phyloP scores from a whole-genome alignment of 2,888 invertebrate genomes.

The Spilarctia lutea region DNA sequence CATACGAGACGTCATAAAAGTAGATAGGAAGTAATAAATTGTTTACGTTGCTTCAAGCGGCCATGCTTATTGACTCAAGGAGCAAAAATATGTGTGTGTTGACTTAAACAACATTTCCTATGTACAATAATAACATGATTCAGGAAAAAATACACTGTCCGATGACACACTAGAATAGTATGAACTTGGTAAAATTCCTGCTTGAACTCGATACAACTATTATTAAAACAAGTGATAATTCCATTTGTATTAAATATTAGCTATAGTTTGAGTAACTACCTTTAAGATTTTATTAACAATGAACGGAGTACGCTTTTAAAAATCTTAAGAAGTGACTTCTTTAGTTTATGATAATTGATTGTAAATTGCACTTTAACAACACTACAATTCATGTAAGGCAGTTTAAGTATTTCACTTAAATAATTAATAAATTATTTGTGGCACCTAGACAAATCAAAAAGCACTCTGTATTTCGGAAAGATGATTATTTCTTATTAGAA shows the following conservation, averaged over 20 bases:
- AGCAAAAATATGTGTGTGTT: neutral
- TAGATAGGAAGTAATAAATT: slow-evolving; percentile 23
- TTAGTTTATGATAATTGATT: neutral
- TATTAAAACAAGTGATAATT: too few relatives aligned
- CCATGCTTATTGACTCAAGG: neutral
- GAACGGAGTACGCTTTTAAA: too few relatives aligned
- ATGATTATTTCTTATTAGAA: neutral
- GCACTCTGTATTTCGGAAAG: too few relatives aligned
- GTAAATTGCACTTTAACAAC: neutral
- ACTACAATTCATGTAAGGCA: too few relatives aligned
- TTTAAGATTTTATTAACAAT: neutral
- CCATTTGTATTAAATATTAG: too few relatives aligned
- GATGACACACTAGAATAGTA: neutral
- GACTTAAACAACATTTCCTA: neutral
- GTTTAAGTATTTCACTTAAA: neutral
- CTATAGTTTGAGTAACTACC: neutral
- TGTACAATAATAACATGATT: neutral
- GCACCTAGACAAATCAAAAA: too few relatives aligned
- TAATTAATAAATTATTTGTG: neutral
- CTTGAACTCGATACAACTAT: neutral
- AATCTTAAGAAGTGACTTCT: neutral
- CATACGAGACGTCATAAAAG: neutral
- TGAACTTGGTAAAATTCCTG: neutral
- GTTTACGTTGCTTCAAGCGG: slow-evolving; percentile 14
- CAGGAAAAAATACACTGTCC: neutral